Percentiles rank a stretch among this genome's conserved stretches.
These are phyloP conservation scores for Carapus acus DNA, from an alignment of 2,797 vertebrate species.

Conservation along the genomic window DNA sequence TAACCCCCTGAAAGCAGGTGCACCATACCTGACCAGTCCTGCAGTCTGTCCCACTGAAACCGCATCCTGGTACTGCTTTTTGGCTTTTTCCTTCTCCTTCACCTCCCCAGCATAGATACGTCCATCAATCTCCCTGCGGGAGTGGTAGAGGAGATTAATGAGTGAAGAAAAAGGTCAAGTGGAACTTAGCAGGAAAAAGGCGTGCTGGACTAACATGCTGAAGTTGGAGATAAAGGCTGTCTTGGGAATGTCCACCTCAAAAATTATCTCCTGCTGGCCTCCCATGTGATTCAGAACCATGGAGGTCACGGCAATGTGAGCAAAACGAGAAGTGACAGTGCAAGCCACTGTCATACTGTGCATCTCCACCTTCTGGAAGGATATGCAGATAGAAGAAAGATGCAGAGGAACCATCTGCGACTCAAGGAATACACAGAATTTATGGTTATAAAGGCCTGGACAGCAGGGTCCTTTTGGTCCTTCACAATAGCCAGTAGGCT, in stretches of 20 bases:
- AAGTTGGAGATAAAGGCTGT: constrained; percentile 92
- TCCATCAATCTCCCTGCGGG: constrained; percentile 77
- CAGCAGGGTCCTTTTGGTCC: no score
- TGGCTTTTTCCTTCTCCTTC: constrained; percentile 83
- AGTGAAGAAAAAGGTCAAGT: background rate
- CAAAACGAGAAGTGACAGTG: constrained; percentile 82
- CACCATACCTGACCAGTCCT: constrained; percentile 80
- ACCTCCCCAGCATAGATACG: constrained; percentile 76
- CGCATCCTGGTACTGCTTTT: constrained; percentile 82
- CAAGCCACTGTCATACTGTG: constrained; percentile 79
- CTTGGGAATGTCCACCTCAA: constrained; percentile 87
- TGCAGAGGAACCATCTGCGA: no score
- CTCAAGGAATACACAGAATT: no score
- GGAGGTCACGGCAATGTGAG: constrained; percentile 85
- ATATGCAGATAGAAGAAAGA: background rate
- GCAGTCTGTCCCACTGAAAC: constrained; percentile 81
- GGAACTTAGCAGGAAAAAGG: background rate
- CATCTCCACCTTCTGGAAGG: constrained; percentile 43
- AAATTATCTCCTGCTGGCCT: constrained; percentile 77
- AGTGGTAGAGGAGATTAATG: background rate
- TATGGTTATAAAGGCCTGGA: no score
- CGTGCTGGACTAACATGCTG: constrained; percentile 78
- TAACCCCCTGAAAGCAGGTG: no score
- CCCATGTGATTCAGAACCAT: constrained; percentile 77
- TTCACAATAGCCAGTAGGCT: no score